phyloP scores from a whole-genome alignment of 2,888 invertebrate genomes.

The Melikaiella ostensackeni region DNA sequence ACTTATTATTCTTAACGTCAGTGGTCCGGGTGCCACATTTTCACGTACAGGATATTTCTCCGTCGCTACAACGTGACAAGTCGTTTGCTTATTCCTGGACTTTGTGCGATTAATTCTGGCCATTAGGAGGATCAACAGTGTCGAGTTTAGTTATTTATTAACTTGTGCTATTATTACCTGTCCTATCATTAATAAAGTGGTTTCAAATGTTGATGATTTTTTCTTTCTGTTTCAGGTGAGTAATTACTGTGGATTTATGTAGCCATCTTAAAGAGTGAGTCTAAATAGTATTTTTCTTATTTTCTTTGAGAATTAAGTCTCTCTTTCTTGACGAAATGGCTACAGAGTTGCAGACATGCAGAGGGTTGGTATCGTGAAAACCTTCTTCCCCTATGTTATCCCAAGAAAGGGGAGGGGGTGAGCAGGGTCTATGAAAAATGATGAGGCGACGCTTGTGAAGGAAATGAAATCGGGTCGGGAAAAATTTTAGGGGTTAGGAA shows the following conservation, averaged over 20 bases:
- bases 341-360: constrained; percentile 43
- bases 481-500: constrained; percentile 51
- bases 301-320: constrained; percentile 48
- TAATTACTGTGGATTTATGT: neutral
- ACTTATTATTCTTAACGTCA: constrained; percentile 27
- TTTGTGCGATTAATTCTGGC: constrained; percentile 2
- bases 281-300: neutral
- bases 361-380: constrained; percentile 59
- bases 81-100: constrained; percentile 14
- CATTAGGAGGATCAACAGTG: neutral
- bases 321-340: constrained; percentile 54
- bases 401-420: constrained; percentile 48
- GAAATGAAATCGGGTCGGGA: constrained; percentile 73
- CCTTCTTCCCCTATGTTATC: constrained; percentile 48
- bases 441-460: constrained; percentile 74
- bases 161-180: neutral
- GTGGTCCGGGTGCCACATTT: neutral
- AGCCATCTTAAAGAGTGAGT: neutral
- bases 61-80: neutral
- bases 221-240: constrained; percentile 36
- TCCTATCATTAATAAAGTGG: neutral
- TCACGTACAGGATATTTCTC: neutral
- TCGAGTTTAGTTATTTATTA: neutral
- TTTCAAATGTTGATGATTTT: neutral
- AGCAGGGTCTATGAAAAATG: constrained; percentile 74